phyloP scores from a whole-genome alignment of 2,113 vertebrate genomes.

The Brachypteracias leptosomus region DNA sequence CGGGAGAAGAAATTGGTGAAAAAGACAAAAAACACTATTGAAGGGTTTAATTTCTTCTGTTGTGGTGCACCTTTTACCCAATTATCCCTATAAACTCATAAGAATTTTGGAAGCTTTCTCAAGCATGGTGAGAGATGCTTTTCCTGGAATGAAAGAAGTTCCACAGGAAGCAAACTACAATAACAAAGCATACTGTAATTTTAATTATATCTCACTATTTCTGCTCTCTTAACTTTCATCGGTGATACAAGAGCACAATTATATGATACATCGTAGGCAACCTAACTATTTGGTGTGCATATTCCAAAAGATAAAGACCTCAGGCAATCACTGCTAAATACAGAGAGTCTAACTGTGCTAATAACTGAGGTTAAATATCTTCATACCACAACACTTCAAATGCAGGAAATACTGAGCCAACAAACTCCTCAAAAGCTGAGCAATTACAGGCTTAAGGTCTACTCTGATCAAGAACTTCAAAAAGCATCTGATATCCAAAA shows the following conservation, averaged over 20 bases:
- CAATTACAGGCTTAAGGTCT: background rate
- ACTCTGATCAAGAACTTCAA: background rate
- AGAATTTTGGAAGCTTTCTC: background rate
- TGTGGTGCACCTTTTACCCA: background rate
- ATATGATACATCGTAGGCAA: background rate
- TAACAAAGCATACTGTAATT: background rate
- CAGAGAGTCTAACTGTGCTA: background rate
- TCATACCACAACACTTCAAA: background rate
- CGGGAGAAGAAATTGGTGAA: background rate
- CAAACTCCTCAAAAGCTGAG: background rate
- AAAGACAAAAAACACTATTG: rapidly evolving
- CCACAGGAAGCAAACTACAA: background rate
- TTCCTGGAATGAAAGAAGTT: background rate
- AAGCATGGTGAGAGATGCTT: rapidly evolving
- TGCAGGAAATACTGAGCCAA: background rate
- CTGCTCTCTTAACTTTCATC: background rate
- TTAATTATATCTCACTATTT: background rate
- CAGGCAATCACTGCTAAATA: background rate
- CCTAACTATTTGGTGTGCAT: background rate
- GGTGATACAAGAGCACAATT: background rate
- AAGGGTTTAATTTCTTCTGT: background rate
- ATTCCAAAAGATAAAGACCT: background rate
- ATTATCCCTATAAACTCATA: background rate
- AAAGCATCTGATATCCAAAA: background rate
- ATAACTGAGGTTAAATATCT: background rate